phyloP scores from a whole-genome alignment of 2,797 vertebrate species.

The Tiaroga cobitis region DNA sequence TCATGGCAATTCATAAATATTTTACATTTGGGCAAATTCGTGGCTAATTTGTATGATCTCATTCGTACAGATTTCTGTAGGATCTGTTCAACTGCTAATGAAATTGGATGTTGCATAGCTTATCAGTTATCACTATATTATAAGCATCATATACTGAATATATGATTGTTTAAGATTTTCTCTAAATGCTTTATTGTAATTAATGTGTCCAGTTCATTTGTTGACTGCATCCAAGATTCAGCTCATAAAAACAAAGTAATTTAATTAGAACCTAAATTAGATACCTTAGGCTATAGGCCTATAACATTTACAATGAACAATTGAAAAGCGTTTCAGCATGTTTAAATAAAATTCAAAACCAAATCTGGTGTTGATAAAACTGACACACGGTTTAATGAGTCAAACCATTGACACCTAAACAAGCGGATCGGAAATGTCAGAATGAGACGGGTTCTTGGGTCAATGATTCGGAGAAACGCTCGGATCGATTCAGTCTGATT shows the following conservation, averaged over 20 bases:
- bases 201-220: background rate
- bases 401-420: background rate
- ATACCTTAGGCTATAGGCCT: too few species aligned
- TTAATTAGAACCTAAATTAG: background rate
- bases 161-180: background rate
- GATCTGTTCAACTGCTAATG: background rate
- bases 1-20: background rate
- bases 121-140: background rate
- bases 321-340: background rate
- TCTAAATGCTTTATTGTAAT: background rate
- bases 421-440: background rate
- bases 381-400: background rate
- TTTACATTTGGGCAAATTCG: background rate
- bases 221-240: background rate
- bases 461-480: background rate
- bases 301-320: background rate
- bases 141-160: background rate
- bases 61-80: background rate
- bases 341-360: background rate
- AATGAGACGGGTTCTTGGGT: background rate
- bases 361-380: background rate
- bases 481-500: background rate
- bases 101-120: background rate
- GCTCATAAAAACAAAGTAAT: background rate
- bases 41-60: background rate